Conservation (phyloP, 2,797 vertebrate species). For the Limosa lapponica region DNA sequence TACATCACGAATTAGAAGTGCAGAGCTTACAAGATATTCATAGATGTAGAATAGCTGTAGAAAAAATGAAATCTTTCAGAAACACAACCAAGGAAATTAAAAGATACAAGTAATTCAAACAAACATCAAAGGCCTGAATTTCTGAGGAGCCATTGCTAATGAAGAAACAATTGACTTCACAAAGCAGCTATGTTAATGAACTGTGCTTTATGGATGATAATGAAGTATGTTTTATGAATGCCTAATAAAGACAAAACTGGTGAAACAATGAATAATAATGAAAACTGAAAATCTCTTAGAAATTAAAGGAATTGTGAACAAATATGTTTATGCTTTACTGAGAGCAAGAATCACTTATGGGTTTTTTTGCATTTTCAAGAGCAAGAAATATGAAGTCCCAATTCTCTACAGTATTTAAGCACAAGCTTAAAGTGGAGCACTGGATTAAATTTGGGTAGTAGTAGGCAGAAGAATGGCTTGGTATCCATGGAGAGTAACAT, state of each 20-base stretch:
- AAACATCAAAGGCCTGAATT: slow-evolving; percentile 25
- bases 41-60: slow-evolving; percentile 36
- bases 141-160: slow-evolving; percentile 24
- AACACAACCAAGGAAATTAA: background rate
- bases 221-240: slow-evolving; percentile 19
- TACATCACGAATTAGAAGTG: background rate
- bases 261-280: slow-evolving; percentile 20
- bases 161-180: slow-evolving; percentile 53
- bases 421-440: background rate
- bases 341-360: background rate
- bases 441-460: background rate
- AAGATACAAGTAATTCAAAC: slow-evolving; percentile 26
- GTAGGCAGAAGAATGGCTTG: background rate
- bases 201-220: slow-evolving; percentile 36
- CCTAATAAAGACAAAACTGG: slow-evolving; percentile 27
- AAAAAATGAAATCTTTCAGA: slow-evolving; percentile 25
- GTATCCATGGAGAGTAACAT: slow-evolving; percentile 1
- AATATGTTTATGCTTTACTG: background rate
- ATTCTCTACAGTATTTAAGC: background rate
- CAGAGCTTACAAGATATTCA: slow-evolving; percentile 30
- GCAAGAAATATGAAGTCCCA: background rate
- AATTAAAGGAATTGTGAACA: slow-evolving; percentile 27
- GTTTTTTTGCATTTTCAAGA: background rate
- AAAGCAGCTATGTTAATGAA: slow-evolving; percentile 23
- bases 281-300: slow-evolving; percentile 4